Base-by-base conservation (phyloP, 2,888 invertebrate species). In the Uloborus plumipes region DNA sequence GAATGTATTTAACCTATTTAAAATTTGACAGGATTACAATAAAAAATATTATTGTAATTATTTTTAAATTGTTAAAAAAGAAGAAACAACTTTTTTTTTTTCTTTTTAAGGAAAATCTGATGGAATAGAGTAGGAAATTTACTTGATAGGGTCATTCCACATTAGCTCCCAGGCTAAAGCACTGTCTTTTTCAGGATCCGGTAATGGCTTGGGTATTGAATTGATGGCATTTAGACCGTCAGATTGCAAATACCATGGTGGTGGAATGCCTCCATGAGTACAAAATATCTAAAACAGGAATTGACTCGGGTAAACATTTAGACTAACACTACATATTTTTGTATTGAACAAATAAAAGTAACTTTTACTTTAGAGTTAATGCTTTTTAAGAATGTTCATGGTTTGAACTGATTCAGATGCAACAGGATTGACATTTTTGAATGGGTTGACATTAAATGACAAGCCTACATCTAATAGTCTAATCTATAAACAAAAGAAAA, bases 211-310 rank as follows among this genome's bases (percentile, higher is more conserved):
- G 0, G 93, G 93, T 80, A 94, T 92, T 79, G 91, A 91, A 87
- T 93, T 92, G 50, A 94, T 93, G 16, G 76, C 73, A 16, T 64
- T 76, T 16, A 86, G 64, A 20, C 49, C n/a, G 2, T 80, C 84
- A 53, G 51, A 51, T 7, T 67, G 55, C 15, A 67, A 62, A 22
- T 16, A 67, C 55, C 81, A 69, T 14, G 93, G 93, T 9, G 93
- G 93, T 0, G 94, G 94, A 78, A 94, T 93, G 11, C 94, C 94
- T 18, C 94, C 94, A 88, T 94, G 94, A 78, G 93, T 93, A 89
- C 94, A 94, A 87, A 94, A 94, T 69, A 94, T 91, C 93, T 93
- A 87, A 3, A 87, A 85, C 7, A 47, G 26, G 26, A 64, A 26
- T 49, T 15, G 47, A n/a, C 0, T 58, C n/a, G 1, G 20, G 20